Percentiles rank a stretch among this genome's conserved stretches.
Evolutionary conservation across 64 coral and sea anemone genomes (phyloP).

Genomic region (Acropora yongei): DNA sequence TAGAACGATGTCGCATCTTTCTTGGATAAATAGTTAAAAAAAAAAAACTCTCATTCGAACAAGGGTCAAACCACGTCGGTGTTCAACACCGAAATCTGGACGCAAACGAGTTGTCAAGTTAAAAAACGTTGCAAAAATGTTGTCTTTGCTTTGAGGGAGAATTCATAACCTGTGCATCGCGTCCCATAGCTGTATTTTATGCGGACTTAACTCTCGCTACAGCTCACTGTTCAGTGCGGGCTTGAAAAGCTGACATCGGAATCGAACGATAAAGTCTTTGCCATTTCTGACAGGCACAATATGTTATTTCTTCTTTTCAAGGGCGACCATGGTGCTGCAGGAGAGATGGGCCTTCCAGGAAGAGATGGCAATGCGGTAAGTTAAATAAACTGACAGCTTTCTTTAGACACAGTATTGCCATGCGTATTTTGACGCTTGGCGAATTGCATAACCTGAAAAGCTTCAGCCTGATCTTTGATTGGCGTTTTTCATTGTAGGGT

Average conservation of each 20-base stretch:
- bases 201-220: no score
- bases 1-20: background rate
- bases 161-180: no score
- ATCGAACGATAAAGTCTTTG: background rate
- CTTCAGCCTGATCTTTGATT: background rate
- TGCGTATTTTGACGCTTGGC: no score
- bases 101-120: no score
- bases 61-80: no score
- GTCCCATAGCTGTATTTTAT: no score
- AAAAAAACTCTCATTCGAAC: no score
- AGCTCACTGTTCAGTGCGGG: background rate
- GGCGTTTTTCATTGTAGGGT: background rate
- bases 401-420: no score
- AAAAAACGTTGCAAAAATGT: no score
- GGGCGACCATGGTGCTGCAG: constrained; percentile 8
- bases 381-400: background rate
- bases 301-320: background rate
- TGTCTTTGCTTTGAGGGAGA: no score
- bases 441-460: background rate
- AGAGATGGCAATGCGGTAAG: constrained; percentile 10
- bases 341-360: constrained; percentile 12
- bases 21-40: background rate
- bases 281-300: background rate
- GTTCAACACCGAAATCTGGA: no score
- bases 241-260: background rate